Conservation (phyloP, 2,888 invertebrate genomes). For the Mythimna pallens region DNA sequence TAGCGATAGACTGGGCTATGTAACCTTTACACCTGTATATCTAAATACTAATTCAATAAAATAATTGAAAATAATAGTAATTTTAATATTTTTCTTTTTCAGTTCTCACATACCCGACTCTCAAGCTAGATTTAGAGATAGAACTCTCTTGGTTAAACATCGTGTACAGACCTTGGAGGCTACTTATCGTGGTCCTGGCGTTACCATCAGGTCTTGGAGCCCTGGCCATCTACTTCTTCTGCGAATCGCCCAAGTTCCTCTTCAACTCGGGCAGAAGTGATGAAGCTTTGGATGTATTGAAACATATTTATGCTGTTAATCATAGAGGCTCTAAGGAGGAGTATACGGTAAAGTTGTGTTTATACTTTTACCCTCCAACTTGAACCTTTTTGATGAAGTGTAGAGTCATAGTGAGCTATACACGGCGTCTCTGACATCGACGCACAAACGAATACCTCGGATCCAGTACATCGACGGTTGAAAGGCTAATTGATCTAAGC, state of each 20-base stretch:
- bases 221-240: slow-evolving; percentile 90
- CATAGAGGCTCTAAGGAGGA: slow-evolving; percentile 73
- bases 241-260: slow-evolving; percentile 95
- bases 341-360: slow-evolving; percentile 74
- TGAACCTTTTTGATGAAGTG: too few relatives aligned
- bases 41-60: too few relatives aligned
- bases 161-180: slow-evolving; percentile 93
- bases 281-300: slow-evolving; percentile 90
- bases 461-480: too few relatives aligned
- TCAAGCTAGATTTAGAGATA: slow-evolving; percentile 89
- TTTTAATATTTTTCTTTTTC: slow-evolving; percentile 53
- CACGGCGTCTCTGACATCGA: too few relatives aligned
- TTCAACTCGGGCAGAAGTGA: slow-evolving; percentile 91
- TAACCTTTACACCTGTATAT: too few relatives aligned
- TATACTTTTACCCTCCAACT: too few relatives aligned
- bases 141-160: slow-evolving; percentile 86
- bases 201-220: slow-evolving; percentile 89
- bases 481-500: too few relatives aligned
- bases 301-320: slow-evolving; percentile 80
- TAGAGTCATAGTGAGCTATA: too few relatives aligned
- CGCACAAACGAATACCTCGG: too few relatives aligned
- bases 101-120: slow-evolving; percentile 93
- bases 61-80: neutral
- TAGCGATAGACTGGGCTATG: too few relatives aligned
- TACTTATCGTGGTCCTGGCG: slow-evolving; percentile 91